Base-by-base conservation (phyloP, 2,888 invertebrate genomes). In the Stenodema calcarata region DNA sequence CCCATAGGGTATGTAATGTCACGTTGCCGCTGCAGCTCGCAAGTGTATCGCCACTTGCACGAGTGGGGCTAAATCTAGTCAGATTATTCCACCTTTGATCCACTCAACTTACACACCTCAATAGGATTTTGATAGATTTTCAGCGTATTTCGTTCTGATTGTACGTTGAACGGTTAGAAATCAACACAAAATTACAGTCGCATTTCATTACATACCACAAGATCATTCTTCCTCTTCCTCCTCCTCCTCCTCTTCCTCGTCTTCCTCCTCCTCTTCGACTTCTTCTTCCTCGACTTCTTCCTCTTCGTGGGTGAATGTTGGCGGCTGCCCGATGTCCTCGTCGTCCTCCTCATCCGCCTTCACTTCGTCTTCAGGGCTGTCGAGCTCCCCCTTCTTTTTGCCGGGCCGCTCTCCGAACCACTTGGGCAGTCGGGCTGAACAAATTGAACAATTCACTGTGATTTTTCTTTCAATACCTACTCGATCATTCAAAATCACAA, bases 401-500 rank as follows among this genome's bases (percentile, higher is more conserved):
- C 97, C 97, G 90, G 97, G 97, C 92, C 97, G 94, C 93, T 97
- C 97, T 90, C 97, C 97, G 94, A 97, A 97, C 97, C 97, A 97
- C 92, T 97, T 97, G 90, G 97, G 97, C 92, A 97, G 93, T 94
- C 95, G 95, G 93, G 97, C 97, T 97, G 7, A 7, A 35, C 35
- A 35, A 35, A 35, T 35, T 7, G 35, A 35, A 7, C 7, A 4
- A 35, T 35, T 35, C 35, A 35, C 35, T 4, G 35, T 35, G 35
- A 35, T 35, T 35, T n/a, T n/a, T n/a, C n/a, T n/a, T n/a, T n/a
- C n/a, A n/a, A n/a, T n/a, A n/a, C n/a, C n/a, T n/a, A n/a, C n/a
- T n/a, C n/a, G n/a, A n/a, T n/a, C n/a, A n/a, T n/a, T n/a, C n/a
- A n/a, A n/a, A n/a, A n/a, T n/a, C n/a, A n/a, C n/a, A n/a, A n/a